phyloP scores from a whole-genome alignment of 2,113 vertebrate genomes.

The Pao palembangensis region DNA sequence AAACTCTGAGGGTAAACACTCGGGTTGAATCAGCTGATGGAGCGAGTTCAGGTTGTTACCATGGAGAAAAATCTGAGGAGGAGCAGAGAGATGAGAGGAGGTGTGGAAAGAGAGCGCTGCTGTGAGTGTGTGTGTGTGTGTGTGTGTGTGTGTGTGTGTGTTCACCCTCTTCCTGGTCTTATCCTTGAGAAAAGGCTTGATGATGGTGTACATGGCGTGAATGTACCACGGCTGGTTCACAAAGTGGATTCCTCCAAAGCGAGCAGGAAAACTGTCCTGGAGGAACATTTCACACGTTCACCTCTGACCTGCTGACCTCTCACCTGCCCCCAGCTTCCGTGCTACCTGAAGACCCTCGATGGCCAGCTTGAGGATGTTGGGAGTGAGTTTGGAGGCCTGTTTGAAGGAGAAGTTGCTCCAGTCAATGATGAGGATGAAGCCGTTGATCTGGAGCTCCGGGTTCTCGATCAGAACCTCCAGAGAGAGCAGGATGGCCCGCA shows the following conservation, averaged over 20 bases:
- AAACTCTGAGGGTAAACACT: slow-evolving; percentile 95
- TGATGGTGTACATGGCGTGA: slow-evolving; percentile 96
- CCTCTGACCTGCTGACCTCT: no score
- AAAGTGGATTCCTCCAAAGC: slow-evolving; percentile 98
- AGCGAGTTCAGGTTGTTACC: slow-evolving; percentile 98
- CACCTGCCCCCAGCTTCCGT: no score
- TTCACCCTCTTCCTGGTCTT: slow-evolving; percentile 97
- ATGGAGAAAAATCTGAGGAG: slow-evolving; percentile 91
- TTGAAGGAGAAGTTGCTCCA: slow-evolving; percentile 99
- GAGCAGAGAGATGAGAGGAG: background rate
- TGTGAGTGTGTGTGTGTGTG: no score
- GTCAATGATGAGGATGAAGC: slow-evolving; percentile 98
- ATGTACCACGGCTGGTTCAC: slow-evolving; percentile 99
- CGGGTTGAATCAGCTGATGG: slow-evolving; percentile 92
- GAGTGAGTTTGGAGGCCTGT: slow-evolving; percentile 97
- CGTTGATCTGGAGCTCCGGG: slow-evolving; percentile 95
- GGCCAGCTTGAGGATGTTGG: slow-evolving; percentile 94
- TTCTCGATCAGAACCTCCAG: slow-evolving; percentile 98
- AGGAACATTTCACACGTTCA: slow-evolving; percentile 1
- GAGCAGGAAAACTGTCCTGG: slow-evolving; percentile 96
- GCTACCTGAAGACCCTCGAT: slow-evolving; percentile 95
- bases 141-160: background rate
- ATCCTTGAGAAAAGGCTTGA: slow-evolving; percentile 96
- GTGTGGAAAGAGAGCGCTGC: background rate
- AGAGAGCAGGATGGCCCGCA: slow-evolving; percentile 94